Conservation (phyloP, 2,113 vertebrate genomes). For the Bungarus multicinctus region DNA sequence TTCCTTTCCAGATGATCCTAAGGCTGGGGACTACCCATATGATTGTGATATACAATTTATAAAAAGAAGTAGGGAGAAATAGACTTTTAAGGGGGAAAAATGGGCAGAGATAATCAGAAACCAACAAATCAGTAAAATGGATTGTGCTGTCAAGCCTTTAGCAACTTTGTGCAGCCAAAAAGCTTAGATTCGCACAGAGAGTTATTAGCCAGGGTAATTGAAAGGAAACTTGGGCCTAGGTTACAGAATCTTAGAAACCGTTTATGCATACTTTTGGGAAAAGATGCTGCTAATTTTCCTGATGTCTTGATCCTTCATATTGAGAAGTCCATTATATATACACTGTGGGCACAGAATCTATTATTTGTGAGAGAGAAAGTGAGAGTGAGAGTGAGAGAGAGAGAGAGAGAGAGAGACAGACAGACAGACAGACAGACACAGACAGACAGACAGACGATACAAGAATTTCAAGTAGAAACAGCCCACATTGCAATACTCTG, state of each 20-base stretch:
- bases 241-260: not conserved
- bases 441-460: no score
- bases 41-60: not conserved
- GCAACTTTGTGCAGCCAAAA: not conserved
- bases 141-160: not conserved
- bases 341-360: not conserved
- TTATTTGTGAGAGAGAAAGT: not conserved
- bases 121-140: not conserved
- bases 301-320: not conserved
- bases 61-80: not conserved
- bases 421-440: no score
- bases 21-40: not conserved
- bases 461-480: not conserved
- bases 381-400: no score
- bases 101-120: not conserved
- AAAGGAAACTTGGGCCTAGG: not conserved
- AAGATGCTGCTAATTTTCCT: not conserved
- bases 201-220: not conserved
- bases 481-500: not conserved
- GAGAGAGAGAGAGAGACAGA: no score
- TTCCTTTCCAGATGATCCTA: not conserved
- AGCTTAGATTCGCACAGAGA: not conserved
- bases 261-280: not conserved
- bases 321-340: not conserved
- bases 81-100: not conserved